Percentiles rank a stretch among this genome's conserved stretches.
Evolutionary conservation across 2,113 vertebrate genomes (phyloP).

Genomic region (Thamnaconus septentrionalis): DNA sequence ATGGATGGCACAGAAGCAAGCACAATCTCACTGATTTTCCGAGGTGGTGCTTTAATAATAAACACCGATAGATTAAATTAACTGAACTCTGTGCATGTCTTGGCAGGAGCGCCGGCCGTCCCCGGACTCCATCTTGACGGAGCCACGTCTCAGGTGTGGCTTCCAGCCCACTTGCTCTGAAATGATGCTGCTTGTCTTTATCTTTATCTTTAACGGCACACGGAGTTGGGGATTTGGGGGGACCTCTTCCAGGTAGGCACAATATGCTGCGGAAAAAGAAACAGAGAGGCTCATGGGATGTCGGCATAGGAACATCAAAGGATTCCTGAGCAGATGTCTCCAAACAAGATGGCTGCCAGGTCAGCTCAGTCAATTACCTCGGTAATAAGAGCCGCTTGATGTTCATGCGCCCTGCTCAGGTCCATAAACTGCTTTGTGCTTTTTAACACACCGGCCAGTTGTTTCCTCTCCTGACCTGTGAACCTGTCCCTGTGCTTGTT

Average conservation of each 20-base stretch:
- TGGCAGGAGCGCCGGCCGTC: no score
- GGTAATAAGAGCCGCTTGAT: conserved; percentile 39
- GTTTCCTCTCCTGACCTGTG: conserved; percentile 11
- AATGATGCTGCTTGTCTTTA: conserved; percentile 41
- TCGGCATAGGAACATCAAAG: conserved; percentile 53
- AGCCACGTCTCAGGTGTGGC: not conserved
- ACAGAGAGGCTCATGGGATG: conserved; percentile 31
- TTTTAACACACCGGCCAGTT: not conserved
- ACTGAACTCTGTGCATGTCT: no score
- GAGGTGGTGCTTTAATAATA: no score
- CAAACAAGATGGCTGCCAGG: conserved; percentile 63
- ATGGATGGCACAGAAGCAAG: no score
- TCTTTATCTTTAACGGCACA: conserved; percentile 39
- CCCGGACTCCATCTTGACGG: conserved; percentile 1
- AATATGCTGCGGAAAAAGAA: conserved; percentile 30
- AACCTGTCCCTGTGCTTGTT: conserved; percentile 20
- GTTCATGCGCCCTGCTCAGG: conserved; percentile 12
- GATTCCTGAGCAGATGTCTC: conserved; percentile 63
- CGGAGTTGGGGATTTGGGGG: conserved; percentile 21
- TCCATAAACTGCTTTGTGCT: not conserved
- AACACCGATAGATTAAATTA: no score
- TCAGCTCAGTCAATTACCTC: conserved; percentile 50
- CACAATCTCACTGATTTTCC: no score
- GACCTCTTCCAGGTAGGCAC: conserved; percentile 51
- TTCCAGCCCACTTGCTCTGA: conserved; percentile 6